phyloP scores from a whole-genome alignment of 2,113 vertebrate genomes.

The Todiramphus saurophagus region DNA sequence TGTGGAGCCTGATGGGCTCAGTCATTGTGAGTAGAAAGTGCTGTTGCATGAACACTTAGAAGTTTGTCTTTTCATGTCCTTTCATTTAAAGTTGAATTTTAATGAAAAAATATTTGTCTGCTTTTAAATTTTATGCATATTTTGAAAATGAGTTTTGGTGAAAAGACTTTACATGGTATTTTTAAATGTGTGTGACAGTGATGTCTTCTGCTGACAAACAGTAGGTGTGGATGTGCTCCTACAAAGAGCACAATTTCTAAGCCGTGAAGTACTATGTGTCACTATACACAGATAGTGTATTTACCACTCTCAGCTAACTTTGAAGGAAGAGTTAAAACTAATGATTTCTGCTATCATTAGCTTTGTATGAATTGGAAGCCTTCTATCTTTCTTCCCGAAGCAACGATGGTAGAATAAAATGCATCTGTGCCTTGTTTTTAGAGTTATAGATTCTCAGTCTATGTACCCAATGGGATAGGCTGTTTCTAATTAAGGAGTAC shows the following conservation, averaged over 20 bases:
- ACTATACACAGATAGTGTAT: not conserved
- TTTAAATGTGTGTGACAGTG: not conserved
- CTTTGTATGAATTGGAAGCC: not conserved
- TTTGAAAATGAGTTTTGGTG: not conserved
- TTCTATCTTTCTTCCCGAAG: not conserved
- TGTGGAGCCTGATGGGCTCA: not conserved
- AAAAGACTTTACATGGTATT: not conserved
- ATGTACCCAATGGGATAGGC: not conserved
- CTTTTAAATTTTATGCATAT: not conserved
- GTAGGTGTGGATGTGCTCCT: not conserved
- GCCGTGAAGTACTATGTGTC: not conserved
- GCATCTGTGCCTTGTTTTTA: not conserved
- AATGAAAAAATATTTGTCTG: not conserved
- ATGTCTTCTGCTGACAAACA: not conserved
- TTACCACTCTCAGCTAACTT: not conserved
- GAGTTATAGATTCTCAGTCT: not conserved
- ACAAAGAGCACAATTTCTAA: not conserved
- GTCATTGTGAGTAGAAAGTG: not conserved
- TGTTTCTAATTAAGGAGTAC: conserved; percentile 17
- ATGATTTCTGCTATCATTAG: not conserved
- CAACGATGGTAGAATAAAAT: not conserved
- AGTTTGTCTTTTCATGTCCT: not conserved
- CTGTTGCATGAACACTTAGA: not conserved
- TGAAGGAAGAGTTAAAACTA: not conserved
- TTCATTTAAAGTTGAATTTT: not conserved